Conservation (phyloP, 1,140 invertebrate species). For the Spodoptera litura region DNA sequence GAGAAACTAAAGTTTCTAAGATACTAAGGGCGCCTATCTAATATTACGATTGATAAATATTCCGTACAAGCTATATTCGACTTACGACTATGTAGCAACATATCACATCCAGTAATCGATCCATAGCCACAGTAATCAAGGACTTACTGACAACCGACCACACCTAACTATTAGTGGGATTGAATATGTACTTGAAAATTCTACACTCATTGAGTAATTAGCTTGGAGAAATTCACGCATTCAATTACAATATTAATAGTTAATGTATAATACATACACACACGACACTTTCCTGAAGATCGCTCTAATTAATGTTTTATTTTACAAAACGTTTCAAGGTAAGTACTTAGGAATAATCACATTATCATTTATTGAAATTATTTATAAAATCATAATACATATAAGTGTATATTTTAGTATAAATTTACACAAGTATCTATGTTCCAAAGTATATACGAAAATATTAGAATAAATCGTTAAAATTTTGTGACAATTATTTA, state of each 20-base stretch:
- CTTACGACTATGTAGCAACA: slow-evolving; percentile 76
- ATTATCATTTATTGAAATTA: slow-evolving; percentile 26
- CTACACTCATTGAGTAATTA: slow-evolving; percentile 49
- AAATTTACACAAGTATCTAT: no score
- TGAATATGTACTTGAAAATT: slow-evolving; percentile 54
- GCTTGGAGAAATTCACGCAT: slow-evolving; percentile 41
- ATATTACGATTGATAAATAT: slow-evolving; percentile 82
- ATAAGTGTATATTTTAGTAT: slow-evolving; percentile 14
- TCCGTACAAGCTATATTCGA: slow-evolving; percentile 74
- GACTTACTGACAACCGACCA: slow-evolving; percentile 58
- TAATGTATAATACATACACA: slow-evolving; percentile 33
- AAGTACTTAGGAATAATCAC: slow-evolving; percentile 53
- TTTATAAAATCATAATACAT: slow-evolving; percentile 18
- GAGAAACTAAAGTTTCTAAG: slow-evolving; percentile 72
- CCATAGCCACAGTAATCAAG: slow-evolving; percentile 72
- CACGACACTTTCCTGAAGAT: slow-evolving; percentile 39
- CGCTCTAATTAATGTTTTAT: slow-evolving; percentile 43
- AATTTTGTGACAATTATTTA: not conserved
- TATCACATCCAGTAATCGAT: slow-evolving; percentile 80
- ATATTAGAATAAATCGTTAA: no score
- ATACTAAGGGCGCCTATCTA: slow-evolving; percentile 78
- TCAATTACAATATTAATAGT: slow-evolving; percentile 38
- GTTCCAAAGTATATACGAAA: no score
- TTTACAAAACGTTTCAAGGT: slow-evolving; percentile 51
- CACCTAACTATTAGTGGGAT: slow-evolving; percentile 41